Evolutionary conservation across 2,888 invertebrate genomes (phyloP), one percentile per base, ranked within the genome.

Genomic region (Oxystoma pomonae): DNA sequence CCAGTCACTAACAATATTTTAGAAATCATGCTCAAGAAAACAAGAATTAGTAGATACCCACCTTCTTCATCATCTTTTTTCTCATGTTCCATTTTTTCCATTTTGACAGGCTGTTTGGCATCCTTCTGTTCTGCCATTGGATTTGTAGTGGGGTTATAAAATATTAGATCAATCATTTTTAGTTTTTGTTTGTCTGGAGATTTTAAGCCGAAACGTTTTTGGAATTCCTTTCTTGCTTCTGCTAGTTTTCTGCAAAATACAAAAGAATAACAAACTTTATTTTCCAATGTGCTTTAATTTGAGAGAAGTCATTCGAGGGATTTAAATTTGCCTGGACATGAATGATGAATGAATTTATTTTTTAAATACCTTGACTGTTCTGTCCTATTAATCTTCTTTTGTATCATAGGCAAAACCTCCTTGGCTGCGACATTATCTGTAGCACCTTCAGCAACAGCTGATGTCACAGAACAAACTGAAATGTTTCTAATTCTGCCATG

Each of bases 101-200:
- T 57, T 3, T 58, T 19, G n/a, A n/a, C 50, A 49, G 50, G 9
- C 9, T 12, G 9, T n/a, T n/a, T 16, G 9, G 3, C 18, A 7
- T 67, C 52, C 58, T 66, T 68, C 84, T 75, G 86, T 3, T 35
- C 35, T 83, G 85, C 83, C 84, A 93, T 90, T 1, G 91, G 91
- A 80, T 91, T 91, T 12, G 85, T 83, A 1, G 83, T 78, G 2
- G 96, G 96, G 81, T 96, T 96, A 81, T 93, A 96, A 81, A 90
- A 94, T 73, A 96, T 94, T 60, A 96, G 85, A 80, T 96, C 96
- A 70, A 91, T 90, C 94, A 97, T 96, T 56, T 91, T 95, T 69
- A 96, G 85, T 68, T 83, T 82, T 0, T 86, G 84, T 62, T 89
- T 87, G 69, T 89, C 88, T 0, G 86, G 86, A 62, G 77, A 75